Evolutionary conservation across 2,113 vertebrate genomes (phyloP).

Genomic region (Archilochus colubris): DNA sequence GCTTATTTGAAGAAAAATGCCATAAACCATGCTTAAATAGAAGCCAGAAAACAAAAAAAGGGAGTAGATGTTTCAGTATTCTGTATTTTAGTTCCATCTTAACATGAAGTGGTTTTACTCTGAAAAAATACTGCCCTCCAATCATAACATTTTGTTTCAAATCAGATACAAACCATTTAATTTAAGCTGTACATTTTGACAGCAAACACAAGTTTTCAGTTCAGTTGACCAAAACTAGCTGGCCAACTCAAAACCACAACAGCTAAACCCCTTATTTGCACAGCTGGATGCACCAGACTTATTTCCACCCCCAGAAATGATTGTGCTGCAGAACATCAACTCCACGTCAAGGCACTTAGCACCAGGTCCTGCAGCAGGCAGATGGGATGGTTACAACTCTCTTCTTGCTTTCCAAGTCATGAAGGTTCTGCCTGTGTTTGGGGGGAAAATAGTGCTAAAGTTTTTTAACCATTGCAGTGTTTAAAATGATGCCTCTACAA

Average conservation of each 20-base stretch:
- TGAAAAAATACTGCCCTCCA: not conserved
- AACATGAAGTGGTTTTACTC: not conserved
- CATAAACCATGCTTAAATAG: not conserved
- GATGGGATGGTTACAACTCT: not conserved
- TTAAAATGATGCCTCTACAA: not conserved
- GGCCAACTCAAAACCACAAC: slow-evolving; percentile 15
- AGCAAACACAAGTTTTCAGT: not conserved
- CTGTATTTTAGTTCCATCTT: not conserved
- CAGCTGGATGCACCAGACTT: slow-evolving; percentile 22
- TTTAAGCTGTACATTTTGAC: not conserved
- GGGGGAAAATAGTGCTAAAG: not conserved
- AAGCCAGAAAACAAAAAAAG: not conserved
- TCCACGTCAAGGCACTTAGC: not conserved
- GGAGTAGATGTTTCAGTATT: not conserved
- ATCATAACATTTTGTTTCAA: not conserved
- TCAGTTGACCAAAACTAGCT: not conserved
- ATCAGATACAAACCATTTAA: not conserved
- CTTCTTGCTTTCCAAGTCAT: not conserved
- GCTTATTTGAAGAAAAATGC: not conserved
- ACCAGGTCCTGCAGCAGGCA: not conserved
- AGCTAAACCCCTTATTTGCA: slow-evolving; percentile 25
- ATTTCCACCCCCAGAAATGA: not conserved
- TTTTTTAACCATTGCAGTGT: not conserved
- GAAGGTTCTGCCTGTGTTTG: not conserved
- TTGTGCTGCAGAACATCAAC: not conserved